Evolutionary conservation across 2,797 vertebrate genomes (phyloP).

Genomic region (Coilia nasus): DNA sequence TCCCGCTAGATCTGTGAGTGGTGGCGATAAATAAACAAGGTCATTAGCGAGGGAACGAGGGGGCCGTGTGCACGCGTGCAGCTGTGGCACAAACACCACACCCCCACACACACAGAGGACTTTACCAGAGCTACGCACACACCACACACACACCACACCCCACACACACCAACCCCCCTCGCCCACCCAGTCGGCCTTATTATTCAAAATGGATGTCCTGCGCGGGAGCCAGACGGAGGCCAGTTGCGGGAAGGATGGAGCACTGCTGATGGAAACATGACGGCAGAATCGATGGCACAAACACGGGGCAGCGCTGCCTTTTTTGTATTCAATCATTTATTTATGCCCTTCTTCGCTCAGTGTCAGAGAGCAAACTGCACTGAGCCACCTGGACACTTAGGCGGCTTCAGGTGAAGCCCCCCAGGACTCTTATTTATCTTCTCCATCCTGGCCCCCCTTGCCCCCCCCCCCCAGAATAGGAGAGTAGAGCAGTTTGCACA

Average conservation of each 20-base stretch:
- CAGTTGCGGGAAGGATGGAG: conserved; percentile 30
- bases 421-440: not conserved
- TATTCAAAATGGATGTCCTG: conserved; percentile 46
- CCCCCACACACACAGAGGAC: conserved; percentile 34
- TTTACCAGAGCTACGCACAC: too few relatives aligned
- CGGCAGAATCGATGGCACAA: conserved; percentile 41
- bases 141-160: not conserved
- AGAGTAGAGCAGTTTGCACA: not conserved
- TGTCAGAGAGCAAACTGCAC: not conserved
- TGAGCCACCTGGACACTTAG: not conserved
- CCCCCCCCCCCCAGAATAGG: too few relatives aligned
- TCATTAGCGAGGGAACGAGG: conserved; percentile 39
- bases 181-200: conserved; percentile 32
- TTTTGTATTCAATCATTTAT: not conserved
- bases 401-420: not conserved
- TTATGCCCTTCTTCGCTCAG: not conserved
- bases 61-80: conserved; percentile 37
- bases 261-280: conserved; percentile 45
- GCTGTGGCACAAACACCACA: conserved; percentile 32
- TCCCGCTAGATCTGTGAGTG: conserved; percentile 25
- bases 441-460: not conserved
- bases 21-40: conserved; percentile 40
- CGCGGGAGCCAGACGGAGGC: conserved; percentile 14
- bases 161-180: too few relatives aligned
- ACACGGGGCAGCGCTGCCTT: not conserved